Evolutionary conservation across 2,888 invertebrate species (phyloP), one percentile per base, ranked within the genome.

Genomic region (Pherbina coryleti): DNA sequence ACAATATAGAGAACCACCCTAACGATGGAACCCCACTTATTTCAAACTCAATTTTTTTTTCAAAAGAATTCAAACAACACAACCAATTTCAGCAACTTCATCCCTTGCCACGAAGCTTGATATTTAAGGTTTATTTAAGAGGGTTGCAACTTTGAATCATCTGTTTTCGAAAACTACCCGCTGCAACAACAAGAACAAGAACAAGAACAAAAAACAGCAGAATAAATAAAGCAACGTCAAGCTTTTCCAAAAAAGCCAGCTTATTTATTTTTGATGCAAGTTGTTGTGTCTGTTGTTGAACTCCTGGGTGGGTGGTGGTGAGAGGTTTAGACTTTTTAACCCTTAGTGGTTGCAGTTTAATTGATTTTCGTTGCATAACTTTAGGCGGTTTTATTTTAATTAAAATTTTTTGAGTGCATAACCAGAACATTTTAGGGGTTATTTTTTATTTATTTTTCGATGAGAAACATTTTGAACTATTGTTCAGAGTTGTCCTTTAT

Each of bases 311-410:
- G 60, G 60, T 60, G 28, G 28, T 60, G 60, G 8, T 60, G 28
- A 60, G 9, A 2, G 14, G 25, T 60, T 25, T 11, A 7, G 28
- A 22, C 5, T 19, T 60, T n/a, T 60, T 60, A 60, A 60, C 60
- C 60, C 60, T 22, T 60, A 11, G 60, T 60, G 60, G 60, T 22
- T 60, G 25, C 60, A 60, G 60, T 60, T 28, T 60, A 60, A 60
- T 60, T 60, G 60, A 60, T 60, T 60, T 60, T 60, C 28, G 60
- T 60, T 60, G 60, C 28, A 25, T 60, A n/a, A 60, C 22, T 25
- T 17, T 60, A 25, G 60, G 28, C 25, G 60, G 60, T 22, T 28
- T 28, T 60, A 19, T 28, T 22, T 60, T 60, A 60, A 60, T 60
- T 60, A 60, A 25, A 60, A 60, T 28, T 9, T 22, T 60, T 60